Conservation (phyloP, 2,797 vertebrate species). For the Petrocephalus schoutedeni region DNA sequence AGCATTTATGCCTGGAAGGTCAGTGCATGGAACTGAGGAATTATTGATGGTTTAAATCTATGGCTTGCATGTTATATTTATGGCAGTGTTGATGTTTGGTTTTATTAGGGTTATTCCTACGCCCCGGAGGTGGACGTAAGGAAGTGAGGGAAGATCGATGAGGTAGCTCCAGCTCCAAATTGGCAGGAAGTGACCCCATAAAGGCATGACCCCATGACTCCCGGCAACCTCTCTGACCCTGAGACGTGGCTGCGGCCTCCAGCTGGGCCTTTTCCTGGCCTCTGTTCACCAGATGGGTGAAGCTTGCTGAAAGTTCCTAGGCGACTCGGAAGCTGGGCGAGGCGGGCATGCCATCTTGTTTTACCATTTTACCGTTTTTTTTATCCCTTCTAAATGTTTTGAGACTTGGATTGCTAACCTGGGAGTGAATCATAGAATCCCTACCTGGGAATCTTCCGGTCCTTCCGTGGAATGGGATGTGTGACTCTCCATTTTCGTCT, state of each 20-base stretch:
- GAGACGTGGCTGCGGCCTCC: background rate
- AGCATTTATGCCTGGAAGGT: constrained; percentile 35
- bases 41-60: constrained; percentile 57
- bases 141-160: constrained; percentile 53
- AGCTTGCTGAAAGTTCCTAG: background rate
- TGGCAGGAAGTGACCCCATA: constrained; percentile 55
- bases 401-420: background rate
- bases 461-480: background rate
- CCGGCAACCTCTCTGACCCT: constrained; percentile 51
- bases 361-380: background rate
- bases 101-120: constrained; percentile 38
- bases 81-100: constrained; percentile 46
- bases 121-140: constrained; percentile 25
- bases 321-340: background rate
- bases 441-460: background rate
- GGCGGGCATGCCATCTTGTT: background rate
- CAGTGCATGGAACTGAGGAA: background rate
- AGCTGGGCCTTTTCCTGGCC: background rate
- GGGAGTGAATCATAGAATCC: background rate
- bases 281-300: background rate
- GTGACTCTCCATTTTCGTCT: background rate
- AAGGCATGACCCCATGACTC: background rate
- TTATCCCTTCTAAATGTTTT: background rate
- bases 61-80: constrained; percentile 39
- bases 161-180: constrained; percentile 47